Evolutionary conservation across 2,888 invertebrate genomes (phyloP).

Genomic region (Calameuta pallipes): DNA sequence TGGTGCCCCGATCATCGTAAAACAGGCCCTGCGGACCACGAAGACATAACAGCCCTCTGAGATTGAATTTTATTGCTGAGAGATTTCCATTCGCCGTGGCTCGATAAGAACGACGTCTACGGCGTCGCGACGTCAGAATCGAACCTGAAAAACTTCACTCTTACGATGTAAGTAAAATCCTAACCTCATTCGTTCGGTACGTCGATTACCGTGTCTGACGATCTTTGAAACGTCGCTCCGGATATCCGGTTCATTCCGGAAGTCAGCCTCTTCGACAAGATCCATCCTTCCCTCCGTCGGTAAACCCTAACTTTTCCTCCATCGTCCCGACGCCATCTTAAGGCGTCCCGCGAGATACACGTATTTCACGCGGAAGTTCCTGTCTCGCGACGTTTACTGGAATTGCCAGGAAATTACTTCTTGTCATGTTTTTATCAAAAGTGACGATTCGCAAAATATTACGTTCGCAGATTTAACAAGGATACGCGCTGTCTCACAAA

Average conservation of each 20-base stretch:
- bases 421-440: neutral
- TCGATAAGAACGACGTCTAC: neutral
- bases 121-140: neutral
- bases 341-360: neutral
- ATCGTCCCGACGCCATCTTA: neutral
- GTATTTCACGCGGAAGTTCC: neutral
- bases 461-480: neutral
- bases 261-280: neutral
- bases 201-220: neutral
- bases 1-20: slow-evolving; percentile 26
- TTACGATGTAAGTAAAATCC: neutral
- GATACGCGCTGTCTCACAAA: neutral
- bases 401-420: neutral
- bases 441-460: neutral
- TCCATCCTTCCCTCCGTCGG: neutral
- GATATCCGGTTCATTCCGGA: neutral
- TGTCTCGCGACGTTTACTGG: neutral
- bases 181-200: neutral
- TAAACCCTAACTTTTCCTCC: neutral
- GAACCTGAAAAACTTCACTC: neutral
- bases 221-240: neutral
- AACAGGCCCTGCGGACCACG: slow-evolving; percentile 27
- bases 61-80: slow-evolving; percentile 1
- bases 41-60: slow-evolving; percentile 30
- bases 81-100: neutral